Conservation (phyloP, 2,888 invertebrate species). For the Aleiodes testaceus region DNA sequence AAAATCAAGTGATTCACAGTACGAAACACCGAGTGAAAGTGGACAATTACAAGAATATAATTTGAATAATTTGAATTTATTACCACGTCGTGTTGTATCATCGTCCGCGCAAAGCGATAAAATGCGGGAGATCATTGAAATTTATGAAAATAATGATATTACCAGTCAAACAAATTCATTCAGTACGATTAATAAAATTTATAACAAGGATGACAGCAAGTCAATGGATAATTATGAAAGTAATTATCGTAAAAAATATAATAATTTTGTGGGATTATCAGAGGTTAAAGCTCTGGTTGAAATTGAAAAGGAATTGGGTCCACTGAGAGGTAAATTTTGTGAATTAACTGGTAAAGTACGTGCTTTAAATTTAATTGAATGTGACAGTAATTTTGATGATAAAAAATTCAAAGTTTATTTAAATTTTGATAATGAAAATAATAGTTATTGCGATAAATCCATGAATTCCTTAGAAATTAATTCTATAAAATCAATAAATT, state of each 20-base stretch:
- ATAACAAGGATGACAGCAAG: background rate
- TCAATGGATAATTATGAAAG: constrained; percentile 8
- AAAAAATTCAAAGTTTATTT: background rate
- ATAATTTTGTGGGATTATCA: constrained; percentile 18
- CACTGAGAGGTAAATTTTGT: constrained; percentile 55
- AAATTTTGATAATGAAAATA: background rate
- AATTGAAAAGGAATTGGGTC: constrained; percentile 58
- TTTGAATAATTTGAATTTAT: background rate
- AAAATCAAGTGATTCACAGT: constrained; percentile 49
- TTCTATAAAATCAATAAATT: background rate
- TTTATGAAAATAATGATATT: background rate
- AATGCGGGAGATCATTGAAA: constrained; percentile 16
- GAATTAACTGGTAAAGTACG: constrained; percentile 55
- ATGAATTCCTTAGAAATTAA: background rate
- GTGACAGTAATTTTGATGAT: constrained; percentile 16
- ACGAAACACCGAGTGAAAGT: constrained; percentile 62
- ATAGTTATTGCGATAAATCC: background rate
- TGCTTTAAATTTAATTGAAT: constrained; percentile 50
- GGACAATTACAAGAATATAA: background rate
- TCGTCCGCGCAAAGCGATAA: constrained; percentile 12
- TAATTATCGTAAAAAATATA: constrained; percentile 4
- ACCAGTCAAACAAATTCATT: background rate
- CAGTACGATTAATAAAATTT: background rate
- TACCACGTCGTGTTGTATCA: constrained; percentile 14
- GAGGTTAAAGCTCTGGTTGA: constrained; percentile 53